phyloP scores from a whole-genome alignment of 2,797 vertebrate species.

The Bufotes viridis region DNA sequence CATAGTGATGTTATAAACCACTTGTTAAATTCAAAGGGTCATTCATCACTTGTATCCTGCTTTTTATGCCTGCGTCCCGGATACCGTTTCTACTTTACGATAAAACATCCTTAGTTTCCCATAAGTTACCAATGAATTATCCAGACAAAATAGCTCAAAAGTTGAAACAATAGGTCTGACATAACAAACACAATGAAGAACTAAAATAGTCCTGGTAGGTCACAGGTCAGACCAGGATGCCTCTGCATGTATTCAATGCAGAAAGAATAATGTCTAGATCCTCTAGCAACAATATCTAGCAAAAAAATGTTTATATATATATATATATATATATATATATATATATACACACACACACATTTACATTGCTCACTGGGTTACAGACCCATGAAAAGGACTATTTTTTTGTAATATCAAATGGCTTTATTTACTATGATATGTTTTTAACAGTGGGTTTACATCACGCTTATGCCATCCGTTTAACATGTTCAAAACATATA shows the following conservation, averaged over 20 bases:
- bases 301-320: no score
- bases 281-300: no score
- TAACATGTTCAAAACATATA: no score
- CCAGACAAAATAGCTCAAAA: not conserved
- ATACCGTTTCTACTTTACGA: not conserved
- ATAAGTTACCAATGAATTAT: not conserved
- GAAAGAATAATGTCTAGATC: not conserved
- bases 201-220: not conserved
- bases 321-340: no score
- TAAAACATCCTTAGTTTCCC: conserved; percentile 5
- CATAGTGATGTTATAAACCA: not conserved
- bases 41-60: conserved; percentile 8
- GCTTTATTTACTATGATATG: no score
- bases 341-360: no score
- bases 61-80: not conserved
- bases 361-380: no score
- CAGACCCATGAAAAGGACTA: no score
- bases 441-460: no score
- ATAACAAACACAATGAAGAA: not conserved
- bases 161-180: conserved; percentile 22
- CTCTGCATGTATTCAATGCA: not conserved
- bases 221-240: not conserved
- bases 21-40: not conserved
- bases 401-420: no score
- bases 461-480: no score